Percentiles rank a stretch among this genome's conserved stretches.
Conservation (phyloP, 2,797 vertebrate genomes). For the Glossophaga mutica region DNA sequence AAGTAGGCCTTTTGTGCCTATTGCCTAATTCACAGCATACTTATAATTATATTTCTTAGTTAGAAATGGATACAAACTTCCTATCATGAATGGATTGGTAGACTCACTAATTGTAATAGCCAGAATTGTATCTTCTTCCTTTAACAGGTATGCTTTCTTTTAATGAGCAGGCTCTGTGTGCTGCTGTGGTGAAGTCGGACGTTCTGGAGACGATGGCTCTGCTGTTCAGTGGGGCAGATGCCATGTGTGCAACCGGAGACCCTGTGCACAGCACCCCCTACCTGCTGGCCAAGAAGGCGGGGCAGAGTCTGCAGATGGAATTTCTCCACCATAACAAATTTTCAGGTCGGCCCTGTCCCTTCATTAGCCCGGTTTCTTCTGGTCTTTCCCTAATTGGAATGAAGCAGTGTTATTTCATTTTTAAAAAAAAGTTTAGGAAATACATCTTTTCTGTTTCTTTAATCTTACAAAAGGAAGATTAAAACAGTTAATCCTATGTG, state of each 20-base stretch:
- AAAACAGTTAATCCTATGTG: constrained; percentile 39
- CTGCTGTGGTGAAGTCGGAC: constrained; percentile 89
- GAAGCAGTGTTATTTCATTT: not conserved
- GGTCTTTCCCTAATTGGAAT: not conserved
- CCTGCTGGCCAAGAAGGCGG: constrained; percentile 92
- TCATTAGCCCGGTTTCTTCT: not conserved
- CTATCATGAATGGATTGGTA: not conserved
- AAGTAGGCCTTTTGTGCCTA: not conserved
- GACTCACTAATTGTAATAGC: not conserved
- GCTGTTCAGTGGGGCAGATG: constrained; percentile 94
- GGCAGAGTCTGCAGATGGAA: constrained; percentile 96
- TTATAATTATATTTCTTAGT: not conserved
- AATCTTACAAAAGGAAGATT: constrained; percentile 50
- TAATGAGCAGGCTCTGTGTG: constrained; percentile 88
- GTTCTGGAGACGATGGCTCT: constrained; percentile 91
- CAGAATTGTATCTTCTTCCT: not conserved
- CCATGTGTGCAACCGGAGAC: constrained; percentile 94
- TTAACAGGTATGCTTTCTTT: not conserved
- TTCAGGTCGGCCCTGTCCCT: constrained; percentile 83
- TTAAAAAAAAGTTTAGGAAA: not conserved
- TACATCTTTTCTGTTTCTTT: not conserved
- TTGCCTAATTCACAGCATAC: not conserved
- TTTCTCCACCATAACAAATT: constrained; percentile 97
- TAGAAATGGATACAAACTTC: not conserved
- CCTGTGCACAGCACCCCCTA: constrained; percentile 91